phyloP scores from a whole-genome alignment of 1,140 invertebrate species.

The Andrena cerasifolii region DNA sequence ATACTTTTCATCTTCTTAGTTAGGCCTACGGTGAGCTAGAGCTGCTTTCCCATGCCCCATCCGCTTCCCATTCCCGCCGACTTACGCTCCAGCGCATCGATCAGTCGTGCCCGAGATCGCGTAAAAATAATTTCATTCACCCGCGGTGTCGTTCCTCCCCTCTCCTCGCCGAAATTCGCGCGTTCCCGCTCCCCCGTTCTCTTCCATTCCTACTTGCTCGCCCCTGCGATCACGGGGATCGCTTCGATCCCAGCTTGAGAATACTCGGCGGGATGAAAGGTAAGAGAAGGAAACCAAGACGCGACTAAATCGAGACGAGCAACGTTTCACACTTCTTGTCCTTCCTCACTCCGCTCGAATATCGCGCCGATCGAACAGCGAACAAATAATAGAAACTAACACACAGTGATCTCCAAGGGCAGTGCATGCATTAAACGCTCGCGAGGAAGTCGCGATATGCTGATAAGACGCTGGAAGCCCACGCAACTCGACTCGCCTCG shows the following conservation, averaged over 20 bases:
- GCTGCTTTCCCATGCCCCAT: constrained; percentile 60
- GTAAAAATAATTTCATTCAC: constrained; percentile 53
- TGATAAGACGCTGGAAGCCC: too few species aligned
- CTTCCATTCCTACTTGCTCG: constrained; percentile 23
- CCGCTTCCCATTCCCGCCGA: constrained; percentile 3
- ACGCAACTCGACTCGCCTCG: too few species aligned
- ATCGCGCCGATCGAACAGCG: too few species aligned
- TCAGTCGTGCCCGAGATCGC: constrained; percentile 27
- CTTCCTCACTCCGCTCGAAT: too few species aligned
- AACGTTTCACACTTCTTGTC: too few species aligned
- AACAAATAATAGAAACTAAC: too few species aligned
- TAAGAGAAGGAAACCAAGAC: not conserved
- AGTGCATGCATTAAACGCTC: too few species aligned
- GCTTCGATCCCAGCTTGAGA: not conserved
- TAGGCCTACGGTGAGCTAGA: constrained; percentile 81
- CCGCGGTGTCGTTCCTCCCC: constrained; percentile 1
- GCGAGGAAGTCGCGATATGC: too few species aligned
- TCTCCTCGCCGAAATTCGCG: too few species aligned
- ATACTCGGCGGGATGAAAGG: not conserved
- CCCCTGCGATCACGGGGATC: not conserved
- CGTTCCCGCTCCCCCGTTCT: not conserved
- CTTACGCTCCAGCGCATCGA: constrained; percentile 5
- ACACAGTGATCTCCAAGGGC: too few species aligned
- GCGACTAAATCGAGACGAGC: too few species aligned
- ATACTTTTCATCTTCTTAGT: constrained; percentile 74